Base-by-base conservation (phyloP, 2,797 vertebrate genomes). In the Borostomias antarcticus region DNA sequence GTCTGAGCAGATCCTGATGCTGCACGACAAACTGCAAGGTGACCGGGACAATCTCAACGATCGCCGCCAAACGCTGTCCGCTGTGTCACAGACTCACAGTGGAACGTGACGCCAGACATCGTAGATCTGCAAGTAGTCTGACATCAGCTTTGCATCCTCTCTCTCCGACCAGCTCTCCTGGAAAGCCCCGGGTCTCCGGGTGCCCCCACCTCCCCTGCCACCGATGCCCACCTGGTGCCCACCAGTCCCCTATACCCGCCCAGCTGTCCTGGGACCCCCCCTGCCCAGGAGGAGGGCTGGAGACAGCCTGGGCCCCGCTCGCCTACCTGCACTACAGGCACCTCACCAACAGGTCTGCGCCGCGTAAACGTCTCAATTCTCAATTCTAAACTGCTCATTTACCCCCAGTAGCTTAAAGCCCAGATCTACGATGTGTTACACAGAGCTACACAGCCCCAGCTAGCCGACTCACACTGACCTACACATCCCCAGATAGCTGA, bases 11-110 rank as follows among this genome's bases (percentile, higher is more conserved):
- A 94, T 97, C 58, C 84, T 90, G 80, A 58, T 88, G 58, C 92
- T 98, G 77, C 94, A 93, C 75, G 93, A 92, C 69, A 92, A 94
- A 48, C 75, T 97, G 1, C 94, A 95, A 89, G 92, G 96, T 98
- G 88, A 89, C 37, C 37, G 11, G 10, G 2, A 6, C 37, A 8
- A 11, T 4, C 37, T 40, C 37, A 40, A 10, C 2, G 33, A 52
- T 2, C 35, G 50, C 58, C 19, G 4, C n/a, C 43, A 5, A 19
- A 68, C 47, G 28, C 26, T 70, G 30, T 25, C 25, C 53, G 19
- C 17, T n/a, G n/a, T n/a, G n/a, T n/a, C n/a, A n/a, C n/a, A n/a
- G n/a, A n/a, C n/a, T n/a, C n/a, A n/a, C n/a, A n/a, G n/a, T n/a
- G n/a, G n/a, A n/a, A n/a, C n/a, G n/a, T n/a, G n/a, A n/a, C n/a